These are phyloP conservation scores for Hystrix brachyura DNA, from an alignment of 2,113 vertebrate genomes.

Conservation along the genomic window DNA sequence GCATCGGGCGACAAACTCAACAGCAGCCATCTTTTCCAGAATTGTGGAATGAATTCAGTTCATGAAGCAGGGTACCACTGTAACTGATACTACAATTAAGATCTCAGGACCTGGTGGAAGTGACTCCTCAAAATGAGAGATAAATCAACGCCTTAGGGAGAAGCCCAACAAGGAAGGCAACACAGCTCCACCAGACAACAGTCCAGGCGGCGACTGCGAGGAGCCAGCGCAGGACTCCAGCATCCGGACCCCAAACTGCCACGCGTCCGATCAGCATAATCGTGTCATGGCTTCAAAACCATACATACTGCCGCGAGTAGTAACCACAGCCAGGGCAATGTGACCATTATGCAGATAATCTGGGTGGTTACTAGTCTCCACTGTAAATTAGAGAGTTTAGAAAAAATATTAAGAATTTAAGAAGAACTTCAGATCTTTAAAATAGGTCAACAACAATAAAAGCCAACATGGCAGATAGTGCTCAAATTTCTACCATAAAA, in stretches of 20 bases:
- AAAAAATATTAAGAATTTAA: conserved; percentile 46
- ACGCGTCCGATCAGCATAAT: neutral
- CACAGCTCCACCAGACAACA: neutral
- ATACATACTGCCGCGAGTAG: conserved; percentile 1
- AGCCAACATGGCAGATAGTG: neutral
- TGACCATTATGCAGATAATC: neutral
- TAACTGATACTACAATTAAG: neutral
- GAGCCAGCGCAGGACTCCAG: neutral
- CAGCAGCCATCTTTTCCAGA: no score
- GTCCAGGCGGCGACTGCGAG: neutral
- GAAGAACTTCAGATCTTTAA: conserved; percentile 41
- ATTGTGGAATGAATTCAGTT: no score
- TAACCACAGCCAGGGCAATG: neutral
- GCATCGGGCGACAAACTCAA: no score
- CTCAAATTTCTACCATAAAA: neutral
- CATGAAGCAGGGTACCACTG: neutral
- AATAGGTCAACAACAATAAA: conserved; percentile 27
- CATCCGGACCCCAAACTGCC: neutral
- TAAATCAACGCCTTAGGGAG: neutral
- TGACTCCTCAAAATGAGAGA: conserved; percentile 40
- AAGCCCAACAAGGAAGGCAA: neutral
- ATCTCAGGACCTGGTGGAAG: neutral
- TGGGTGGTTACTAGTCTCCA: neutral
- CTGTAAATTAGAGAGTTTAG: neutral
- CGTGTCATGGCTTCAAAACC: conserved; percentile 37